Evolutionary conservation across 2,113 vertebrate genomes (phyloP), one percentile per base, ranked within the genome.

Genomic region (Anarhynchus alexandrinus): DNA sequence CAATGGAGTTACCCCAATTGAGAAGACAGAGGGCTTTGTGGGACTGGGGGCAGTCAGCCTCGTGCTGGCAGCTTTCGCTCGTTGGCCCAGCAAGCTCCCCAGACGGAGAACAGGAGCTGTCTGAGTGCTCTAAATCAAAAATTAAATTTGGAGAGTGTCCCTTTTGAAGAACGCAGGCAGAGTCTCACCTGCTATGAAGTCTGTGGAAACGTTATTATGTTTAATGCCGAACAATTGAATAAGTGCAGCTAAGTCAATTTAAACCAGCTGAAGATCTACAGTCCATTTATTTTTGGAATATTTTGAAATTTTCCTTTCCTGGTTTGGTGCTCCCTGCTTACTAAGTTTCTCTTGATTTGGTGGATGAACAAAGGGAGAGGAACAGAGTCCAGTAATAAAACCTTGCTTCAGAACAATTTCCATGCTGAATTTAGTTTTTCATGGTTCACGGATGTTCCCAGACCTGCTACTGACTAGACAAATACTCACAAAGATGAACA

Each of bases 41-140:
- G 78, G 66, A 30, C 59, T 47, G 55, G 42, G 45, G 32, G 59
- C 82, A 80, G 82, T 22, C 69, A 93, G 66, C 34, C 57, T 80
- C 85, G 73, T 0, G 67, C 82, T 88, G 74, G 55, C 78, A 70
- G 62, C 55, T 87, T 91, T 86, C 14, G 6, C 76, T 90, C 0
- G 2, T 59, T 30, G 29, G 69, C 64, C 38, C 94, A 91, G 80
- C 78, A 81, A 92, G 66, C 42, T 79, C 47, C 71, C 74, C 91
- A 69, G 76, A 82, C 49, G 55, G 88, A 89, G 82, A 93, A 66
- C 67, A 83, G 91, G 88, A 95, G 65, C 78, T 85, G 78, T 71
- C 82, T 88, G 42, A 86, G 62, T 73, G 59, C 85, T 88, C 82
- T 90, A 94, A 96, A 95, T 95, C 64, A 96, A 88, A 93, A 85